These are phyloP conservation scores for Nephotettix cincticeps DNA, from an alignment of 1,140 invertebrate genomes.

Conservation along the genomic window DNA sequence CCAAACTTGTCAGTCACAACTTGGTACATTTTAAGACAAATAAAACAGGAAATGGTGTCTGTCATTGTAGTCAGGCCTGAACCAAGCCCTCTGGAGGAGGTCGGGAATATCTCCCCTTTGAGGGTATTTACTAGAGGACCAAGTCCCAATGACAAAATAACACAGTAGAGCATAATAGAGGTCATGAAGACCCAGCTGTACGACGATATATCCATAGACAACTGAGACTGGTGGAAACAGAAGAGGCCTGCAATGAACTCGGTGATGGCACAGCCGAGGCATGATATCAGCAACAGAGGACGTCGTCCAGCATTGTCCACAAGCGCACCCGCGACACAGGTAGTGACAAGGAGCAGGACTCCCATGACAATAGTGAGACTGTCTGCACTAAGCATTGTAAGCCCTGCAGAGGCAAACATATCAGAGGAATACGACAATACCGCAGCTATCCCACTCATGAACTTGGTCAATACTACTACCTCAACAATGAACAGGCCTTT, in stretches of 20 bases:
- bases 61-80: constrained; percentile 33
- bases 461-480: constrained; percentile 34
- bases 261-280: constrained; percentile 34
- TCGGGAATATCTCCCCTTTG: constrained; percentile 38
- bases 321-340: constrained; percentile 47
- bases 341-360: constrained; percentile 46
- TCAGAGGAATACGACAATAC: constrained; percentile 37
- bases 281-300: constrained; percentile 54
- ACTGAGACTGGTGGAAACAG: constrained; percentile 26
- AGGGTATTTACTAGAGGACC: constrained; percentile 35
- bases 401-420: constrained; percentile 29
- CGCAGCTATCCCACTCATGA: constrained; percentile 37
- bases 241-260: constrained; percentile 30
- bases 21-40: constrained; percentile 75
- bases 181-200: constrained; percentile 26
- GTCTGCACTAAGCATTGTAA: constrained; percentile 31
- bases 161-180: constrained; percentile 30
- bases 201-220: background rate
- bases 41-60: constrained; percentile 46
- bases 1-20: constrained; percentile 59
- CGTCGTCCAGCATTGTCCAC: constrained; percentile 53
- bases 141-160: constrained; percentile 32
- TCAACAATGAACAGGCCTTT: constrained; percentile 38
- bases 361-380: constrained; percentile 39
- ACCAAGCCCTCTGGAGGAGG: constrained; percentile 34